A percentile compares a stretch with the other conserved stretches of the same genome.
phyloP scores from a whole-genome alignment of 2,113 vertebrate species.

The Ageneiosus marmoratus region DNA sequence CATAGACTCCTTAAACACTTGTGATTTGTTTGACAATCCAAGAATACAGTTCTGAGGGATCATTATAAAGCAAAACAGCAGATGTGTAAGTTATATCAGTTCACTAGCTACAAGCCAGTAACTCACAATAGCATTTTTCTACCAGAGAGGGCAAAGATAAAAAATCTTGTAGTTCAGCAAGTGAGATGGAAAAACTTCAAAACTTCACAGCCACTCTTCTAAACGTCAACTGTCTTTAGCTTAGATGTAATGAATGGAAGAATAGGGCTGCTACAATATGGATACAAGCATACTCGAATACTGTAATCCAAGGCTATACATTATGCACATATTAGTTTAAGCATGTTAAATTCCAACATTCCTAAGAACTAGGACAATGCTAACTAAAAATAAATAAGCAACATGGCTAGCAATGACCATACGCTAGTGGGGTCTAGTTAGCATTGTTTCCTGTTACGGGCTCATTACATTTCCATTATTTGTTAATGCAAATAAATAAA shows the following conservation, averaged over 20 bases:
- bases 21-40: not conserved
- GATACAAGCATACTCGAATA: not conserved
- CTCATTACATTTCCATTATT: too few species aligned
- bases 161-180: not conserved
- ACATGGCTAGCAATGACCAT: not conserved
- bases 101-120: not conserved
- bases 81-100: not conserved
- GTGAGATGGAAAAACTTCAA: not conserved
- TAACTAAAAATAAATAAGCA: not conserved
- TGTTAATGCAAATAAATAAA: too few species aligned
- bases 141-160: not conserved
- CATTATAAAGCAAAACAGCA: not conserved
- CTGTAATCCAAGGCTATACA: not conserved
- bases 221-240: not conserved
- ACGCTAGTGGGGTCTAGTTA: not conserved
- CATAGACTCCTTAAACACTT: not conserved
- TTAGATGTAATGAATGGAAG: too few species aligned
- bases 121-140: not conserved
- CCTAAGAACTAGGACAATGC: not conserved
- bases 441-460: not conserved
- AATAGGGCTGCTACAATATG: not conserved
- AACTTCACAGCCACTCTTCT: not conserved
- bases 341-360: not conserved
- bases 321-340: not conserved
- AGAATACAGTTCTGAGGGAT: not conserved